Base-by-base conservation (phyloP, 2,797 vertebrate species). In the Decapterus maruadsi region DNA sequence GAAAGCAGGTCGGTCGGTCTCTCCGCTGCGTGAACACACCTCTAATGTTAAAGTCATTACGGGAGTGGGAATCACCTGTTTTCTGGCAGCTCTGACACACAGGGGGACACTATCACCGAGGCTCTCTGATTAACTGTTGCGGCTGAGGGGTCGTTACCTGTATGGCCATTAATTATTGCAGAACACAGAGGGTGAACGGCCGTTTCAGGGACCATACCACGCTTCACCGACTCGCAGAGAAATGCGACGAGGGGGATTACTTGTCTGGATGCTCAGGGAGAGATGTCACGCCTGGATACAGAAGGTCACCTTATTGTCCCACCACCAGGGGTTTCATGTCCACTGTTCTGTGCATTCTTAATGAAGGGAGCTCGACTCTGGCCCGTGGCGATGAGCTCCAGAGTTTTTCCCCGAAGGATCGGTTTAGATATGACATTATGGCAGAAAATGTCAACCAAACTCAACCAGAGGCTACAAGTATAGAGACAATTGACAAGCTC, bases 381-480 rank as follows among this genome's bases (percentile, higher is more conserved):
- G 81, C 83, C 81, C 36, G 64, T 70, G 82, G 86, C 72, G 7
- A 58, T 57, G 60, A 11, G 19, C 66, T 72, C 40, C 43, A 65
- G 72, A 38, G 20, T 74, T 59, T 69, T 17, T 59, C 77, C 78
- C 89, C 14, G 9, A 69, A 64, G 84, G 58, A 40, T 61, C 19
- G 12, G 70, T 76, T 78, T 77, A 72, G 66, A 80, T 81, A 59
- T 85, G 90, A 87, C 88, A 89, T 90, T 88, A 89, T 70, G 75
- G 64, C 48, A 71, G 78, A 48, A 93, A 93, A 93, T 91, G 90
- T 90, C 90, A 93, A 85, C 78, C 60, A 36, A 75, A 87, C 78
- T 72, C 71, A 81, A 87, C 77, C 81, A 72, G 72, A 78, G 85
- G 87, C 80, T 34, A 64, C 51, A 48, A 73, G 40, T 22, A 42